Percentiles rank a stretch among this genome's conserved stretches.
These are phyloP conservation scores for Crotalus viridis DNA, from an alignment of 2,113 vertebrate species.

Conservation along the genomic window DNA sequence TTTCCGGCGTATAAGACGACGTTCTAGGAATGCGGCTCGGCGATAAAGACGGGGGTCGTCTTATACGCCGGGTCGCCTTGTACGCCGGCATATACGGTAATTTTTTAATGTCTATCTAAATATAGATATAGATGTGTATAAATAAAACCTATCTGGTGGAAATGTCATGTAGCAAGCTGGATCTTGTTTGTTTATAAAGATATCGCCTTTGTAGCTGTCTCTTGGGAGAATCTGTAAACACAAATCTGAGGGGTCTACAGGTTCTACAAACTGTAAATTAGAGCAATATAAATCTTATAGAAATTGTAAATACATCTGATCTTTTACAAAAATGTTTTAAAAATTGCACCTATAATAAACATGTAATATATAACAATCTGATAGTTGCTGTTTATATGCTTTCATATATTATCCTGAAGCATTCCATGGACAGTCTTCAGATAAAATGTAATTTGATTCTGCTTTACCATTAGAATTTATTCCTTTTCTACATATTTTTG, in stretches of 20 bases:
- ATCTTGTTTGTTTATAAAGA: constrained; percentile 85
- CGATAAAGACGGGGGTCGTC: no score
- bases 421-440: not conserved
- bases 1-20: no score
- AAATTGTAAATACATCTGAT: constrained; percentile 88
- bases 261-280: constrained; percentile 81
- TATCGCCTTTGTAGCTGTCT: constrained; percentile 76
- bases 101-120: constrained; percentile 55
- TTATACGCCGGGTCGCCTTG: no score
- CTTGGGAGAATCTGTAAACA: constrained; percentile 75
- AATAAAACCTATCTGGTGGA: constrained; percentile 62
- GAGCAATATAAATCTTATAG: constrained; percentile 75
- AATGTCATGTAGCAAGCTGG: constrained; percentile 87
- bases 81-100: not conserved
- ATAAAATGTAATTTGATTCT: not conserved
- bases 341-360: constrained; percentile 92
- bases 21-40: no score
- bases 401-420: constrained; percentile 14
- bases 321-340: constrained; percentile 86
- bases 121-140: constrained; percentile 48
- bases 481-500: not conserved
- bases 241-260: constrained; percentile 70
- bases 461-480: not conserved
- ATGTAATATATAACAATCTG: constrained; percentile 82
- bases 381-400: constrained; percentile 52